Conservation (phyloP, 1,140 invertebrate genomes). For the Hycleus phaleratus region DNA sequence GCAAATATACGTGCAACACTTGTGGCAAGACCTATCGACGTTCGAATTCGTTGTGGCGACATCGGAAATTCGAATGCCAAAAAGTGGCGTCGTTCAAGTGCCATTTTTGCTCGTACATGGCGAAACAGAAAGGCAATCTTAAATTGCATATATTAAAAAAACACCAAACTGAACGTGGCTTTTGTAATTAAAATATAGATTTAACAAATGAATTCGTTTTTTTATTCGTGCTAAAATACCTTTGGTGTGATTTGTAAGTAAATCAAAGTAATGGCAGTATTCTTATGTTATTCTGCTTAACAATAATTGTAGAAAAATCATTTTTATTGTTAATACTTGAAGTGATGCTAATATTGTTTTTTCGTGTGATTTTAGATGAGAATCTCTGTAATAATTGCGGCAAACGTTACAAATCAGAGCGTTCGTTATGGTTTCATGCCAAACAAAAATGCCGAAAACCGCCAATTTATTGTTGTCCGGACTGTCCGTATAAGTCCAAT, state of each 20-base stretch:
- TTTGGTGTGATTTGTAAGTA: too few species aligned
- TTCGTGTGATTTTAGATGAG: too few species aligned
- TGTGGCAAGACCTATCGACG: constrained; percentile 50
- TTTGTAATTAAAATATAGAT: background rate
- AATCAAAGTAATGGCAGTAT: too few species aligned
- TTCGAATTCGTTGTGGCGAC: constrained; percentile 47
- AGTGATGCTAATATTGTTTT: too few species aligned
- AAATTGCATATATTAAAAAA: constrained; percentile 31
- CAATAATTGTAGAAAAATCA: too few species aligned
- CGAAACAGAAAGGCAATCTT: constrained; percentile 41
- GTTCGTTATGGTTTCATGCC: background rate
- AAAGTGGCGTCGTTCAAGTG: constrained; percentile 56
- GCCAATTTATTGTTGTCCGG: background rate
- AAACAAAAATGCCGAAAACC: constrained; percentile 3
- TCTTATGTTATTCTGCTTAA: too few species aligned
- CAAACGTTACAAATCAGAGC: background rate
- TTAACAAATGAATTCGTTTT: too few species aligned
- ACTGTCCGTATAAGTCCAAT: background rate
- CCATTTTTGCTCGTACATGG: constrained; percentile 43
- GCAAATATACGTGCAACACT: constrained; percentile 24
- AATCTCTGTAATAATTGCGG: background rate
- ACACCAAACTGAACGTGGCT: constrained; percentile 7
- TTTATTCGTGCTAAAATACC: too few species aligned
- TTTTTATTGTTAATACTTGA: too few species aligned
- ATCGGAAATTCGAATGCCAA: constrained; percentile 59